phyloP scores from a whole-genome alignment of 1,140 invertebrate genomes.

The Globodera ellingtonae region DNA sequence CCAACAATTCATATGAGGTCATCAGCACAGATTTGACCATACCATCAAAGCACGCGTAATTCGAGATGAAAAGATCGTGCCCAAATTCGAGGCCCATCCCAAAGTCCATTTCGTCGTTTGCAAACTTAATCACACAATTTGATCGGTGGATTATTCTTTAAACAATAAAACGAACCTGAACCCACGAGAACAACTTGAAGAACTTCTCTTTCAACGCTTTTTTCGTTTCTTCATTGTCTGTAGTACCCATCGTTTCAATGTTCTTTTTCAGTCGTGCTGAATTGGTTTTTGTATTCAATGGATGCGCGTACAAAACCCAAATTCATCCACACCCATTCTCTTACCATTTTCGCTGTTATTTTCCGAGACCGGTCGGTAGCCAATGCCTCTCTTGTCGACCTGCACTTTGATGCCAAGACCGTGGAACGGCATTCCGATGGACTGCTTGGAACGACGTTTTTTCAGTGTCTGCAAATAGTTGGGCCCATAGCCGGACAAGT shows the following conservation, averaged over 20 bases:
- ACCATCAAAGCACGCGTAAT: constrained; percentile 32
- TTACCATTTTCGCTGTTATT: constrained; percentile 20
- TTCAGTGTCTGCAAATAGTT: constrained; percentile 7
- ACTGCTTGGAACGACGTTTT: not conserved
- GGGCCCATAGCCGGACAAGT: not conserved
- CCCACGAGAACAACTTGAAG: constrained; percentile 31
- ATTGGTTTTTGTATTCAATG: not conserved
- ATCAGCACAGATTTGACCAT: constrained; percentile 32
- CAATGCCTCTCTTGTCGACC: constrained; percentile 26
- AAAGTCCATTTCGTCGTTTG: constrained; percentile 49
- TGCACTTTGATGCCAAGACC: constrained; percentile 35
- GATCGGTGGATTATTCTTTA: too few species aligned
- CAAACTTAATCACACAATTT: constrained; percentile 27
- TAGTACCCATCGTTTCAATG: constrained; percentile 27
- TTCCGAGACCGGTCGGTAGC: constrained; percentile 33
- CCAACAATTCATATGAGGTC: constrained; percentile 28
- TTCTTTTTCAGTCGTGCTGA: constrained; percentile 38
- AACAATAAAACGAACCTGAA: constrained; percentile 25
- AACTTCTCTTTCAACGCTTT: constrained; percentile 21
- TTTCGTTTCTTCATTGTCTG: constrained; percentile 30
- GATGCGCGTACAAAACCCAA: too few species aligned
- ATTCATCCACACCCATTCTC: not conserved
- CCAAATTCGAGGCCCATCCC: constrained; percentile 47
- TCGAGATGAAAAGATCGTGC: constrained; percentile 41
- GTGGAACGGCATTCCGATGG: constrained; percentile 30